phyloP scores from a whole-genome alignment of 2,113 vertebrate species.

The Spheniscus mendiculus region DNA sequence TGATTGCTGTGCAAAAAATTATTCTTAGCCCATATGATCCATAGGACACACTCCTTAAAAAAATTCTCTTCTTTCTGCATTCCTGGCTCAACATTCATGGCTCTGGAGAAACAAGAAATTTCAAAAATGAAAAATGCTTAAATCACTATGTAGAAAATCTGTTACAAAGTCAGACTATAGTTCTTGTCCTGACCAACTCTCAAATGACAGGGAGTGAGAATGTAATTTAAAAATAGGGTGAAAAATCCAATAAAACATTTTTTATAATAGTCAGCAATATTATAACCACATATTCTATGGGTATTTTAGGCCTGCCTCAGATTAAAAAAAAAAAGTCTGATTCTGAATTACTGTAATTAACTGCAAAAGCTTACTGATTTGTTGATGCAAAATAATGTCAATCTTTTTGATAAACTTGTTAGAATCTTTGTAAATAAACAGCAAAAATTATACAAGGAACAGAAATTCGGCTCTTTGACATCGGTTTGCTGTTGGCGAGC shows the following conservation, averaged over 20 bases:
- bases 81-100: background rate
- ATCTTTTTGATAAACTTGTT: conserved; percentile 65
- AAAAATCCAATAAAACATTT: conserved; percentile 60
- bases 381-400: conserved; percentile 67
- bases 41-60: background rate
- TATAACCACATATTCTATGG: conserved; percentile 44
- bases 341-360: conserved; percentile 75
- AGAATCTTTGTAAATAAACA: conserved; percentile 58
- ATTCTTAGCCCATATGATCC: background rate
- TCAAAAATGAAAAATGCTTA: background rate
- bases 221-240: background rate
- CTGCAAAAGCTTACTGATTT: conserved; percentile 67
- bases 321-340: conserved; percentile 36
- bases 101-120: background rate
- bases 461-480: background rate
- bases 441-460: background rate
- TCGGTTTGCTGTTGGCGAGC: background rate
- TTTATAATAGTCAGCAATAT: conserved; percentile 70
- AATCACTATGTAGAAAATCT: background rate
- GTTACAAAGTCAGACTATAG: background rate
- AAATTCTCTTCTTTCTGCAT: background rate
- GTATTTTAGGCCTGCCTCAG: conserved; percentile 68
- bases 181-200: background rate
- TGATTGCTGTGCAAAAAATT: background rate
- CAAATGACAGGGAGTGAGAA: background rate